A percentile compares a stretch with the other conserved stretches of the same genome.
Evolutionary conservation across 1,140 invertebrate species (phyloP).

Genomic region (Drosophila bipectinata): DNA sequence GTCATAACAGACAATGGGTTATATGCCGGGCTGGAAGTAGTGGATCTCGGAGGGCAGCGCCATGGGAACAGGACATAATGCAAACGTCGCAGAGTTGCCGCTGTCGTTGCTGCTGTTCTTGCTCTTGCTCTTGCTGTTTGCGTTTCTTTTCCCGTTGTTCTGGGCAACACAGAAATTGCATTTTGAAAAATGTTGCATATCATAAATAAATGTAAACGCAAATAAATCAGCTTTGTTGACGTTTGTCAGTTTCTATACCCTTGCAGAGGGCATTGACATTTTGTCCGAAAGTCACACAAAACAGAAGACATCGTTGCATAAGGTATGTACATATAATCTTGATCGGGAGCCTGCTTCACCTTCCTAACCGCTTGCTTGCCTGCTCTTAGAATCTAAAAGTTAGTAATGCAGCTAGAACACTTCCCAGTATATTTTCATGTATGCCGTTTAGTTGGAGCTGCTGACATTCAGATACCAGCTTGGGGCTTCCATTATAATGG

Average conservation of each 20-base stretch:
- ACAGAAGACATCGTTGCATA: too few species aligned
- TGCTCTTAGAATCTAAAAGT: too few species aligned
- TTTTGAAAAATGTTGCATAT: slow-evolving; percentile 79
- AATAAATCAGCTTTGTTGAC: slow-evolving; percentile 80
- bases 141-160: slow-evolving; percentile 24
- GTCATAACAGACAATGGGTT: slow-evolving; percentile 18
- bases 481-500: too few species aligned
- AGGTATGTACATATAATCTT: too few species aligned
- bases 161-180: slow-evolving; percentile 66
- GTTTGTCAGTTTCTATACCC: slow-evolving; percentile 60
- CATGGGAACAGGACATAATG: slow-evolving; percentile 43
- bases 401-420: too few species aligned
- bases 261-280: too few species aligned
- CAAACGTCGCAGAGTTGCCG: slow-evolving; percentile 7
- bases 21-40: neutral
- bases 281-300: too few species aligned
- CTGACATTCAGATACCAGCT: too few species aligned
- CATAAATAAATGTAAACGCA: slow-evolving; percentile 80
- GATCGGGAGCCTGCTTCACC: too few species aligned
- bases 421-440: too few species aligned
- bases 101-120: neutral
- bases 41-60: neutral
- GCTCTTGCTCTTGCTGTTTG: neutral
- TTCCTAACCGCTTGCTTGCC: too few species aligned
- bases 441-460: too few species aligned